These are phyloP conservation scores for Camponotus pennsylvanicus DNA, from an alignment of 1,140 invertebrate genomes.

Conservation along the genomic window DNA sequence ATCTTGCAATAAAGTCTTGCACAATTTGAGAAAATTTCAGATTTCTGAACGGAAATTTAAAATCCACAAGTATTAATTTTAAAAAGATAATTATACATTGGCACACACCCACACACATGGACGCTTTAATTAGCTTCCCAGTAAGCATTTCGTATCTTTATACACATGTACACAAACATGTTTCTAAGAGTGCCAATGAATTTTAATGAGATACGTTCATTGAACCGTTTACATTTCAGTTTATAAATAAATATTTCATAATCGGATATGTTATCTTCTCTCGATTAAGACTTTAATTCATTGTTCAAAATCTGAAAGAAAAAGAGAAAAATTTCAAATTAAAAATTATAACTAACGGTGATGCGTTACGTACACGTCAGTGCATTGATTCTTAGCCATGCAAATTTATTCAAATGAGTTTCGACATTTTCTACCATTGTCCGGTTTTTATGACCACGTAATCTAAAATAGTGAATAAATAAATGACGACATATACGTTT, in stretches of 20 bases:
- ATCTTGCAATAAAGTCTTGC: background rate
- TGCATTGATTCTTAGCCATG: background rate
- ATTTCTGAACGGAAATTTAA: background rate
- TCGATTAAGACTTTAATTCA: conserved; percentile 9
- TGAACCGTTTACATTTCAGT: conserved; percentile 10
- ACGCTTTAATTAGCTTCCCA: background rate
- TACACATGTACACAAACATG: background rate
- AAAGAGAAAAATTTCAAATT: background rate
- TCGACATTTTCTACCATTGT: background rate
- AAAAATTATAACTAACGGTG: background rate
- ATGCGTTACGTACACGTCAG: background rate
- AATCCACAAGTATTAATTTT: background rate
- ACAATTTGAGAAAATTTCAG: background rate
- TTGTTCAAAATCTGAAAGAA: too few species aligned
- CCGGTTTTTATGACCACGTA: background rate
- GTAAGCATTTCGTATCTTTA: background rate
- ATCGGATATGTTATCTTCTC: conserved; percentile 5
- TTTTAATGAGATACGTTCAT: conserved; percentile 10
- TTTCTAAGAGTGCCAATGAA: conserved; percentile 33
- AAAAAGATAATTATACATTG: background rate
- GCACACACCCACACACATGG: background rate
- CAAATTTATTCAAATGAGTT: background rate
- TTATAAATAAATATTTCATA: conserved; percentile 37
- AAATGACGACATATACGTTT: background rate
- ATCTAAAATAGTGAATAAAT: background rate